Evolutionary conservation across 2,113 vertebrate species (phyloP).

Genomic region (Triplophysa rosa): DNA sequence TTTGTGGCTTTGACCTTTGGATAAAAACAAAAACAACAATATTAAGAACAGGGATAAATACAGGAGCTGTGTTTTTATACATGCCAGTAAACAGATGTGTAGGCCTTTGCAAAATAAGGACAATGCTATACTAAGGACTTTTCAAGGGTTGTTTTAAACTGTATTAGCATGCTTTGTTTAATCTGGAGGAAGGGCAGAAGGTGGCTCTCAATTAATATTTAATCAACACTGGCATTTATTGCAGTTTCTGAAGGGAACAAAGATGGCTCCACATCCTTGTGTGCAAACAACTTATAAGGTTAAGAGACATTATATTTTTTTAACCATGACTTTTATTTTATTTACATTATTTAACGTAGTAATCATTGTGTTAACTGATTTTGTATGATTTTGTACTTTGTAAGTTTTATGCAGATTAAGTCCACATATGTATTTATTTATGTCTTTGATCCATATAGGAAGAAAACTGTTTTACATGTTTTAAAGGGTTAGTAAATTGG

Average conservation of each 20-base stretch:
- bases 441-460: neutral
- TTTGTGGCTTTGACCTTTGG: neutral
- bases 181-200: conserved; percentile 56
- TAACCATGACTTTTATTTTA: neutral
- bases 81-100: conserved; percentile 26
- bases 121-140: conserved; percentile 42
- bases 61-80: neutral
- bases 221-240: conserved; percentile 56
- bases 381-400: neutral
- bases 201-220: conserved; percentile 62
- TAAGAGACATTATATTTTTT: neutral
- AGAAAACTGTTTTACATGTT: neutral
- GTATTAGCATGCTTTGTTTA: conserved; percentile 53
- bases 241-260: conserved; percentile 49
- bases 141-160: conserved; percentile 51
- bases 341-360: neutral
- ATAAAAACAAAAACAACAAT: neutral
- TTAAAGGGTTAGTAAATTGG: neutral
- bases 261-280: conserved; percentile 45
- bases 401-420: neutral
- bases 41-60: neutral
- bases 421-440: neutral
- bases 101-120: neutral
- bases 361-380: neutral
- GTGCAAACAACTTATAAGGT: conserved; percentile 30